Evolutionary conservation across 2,888 invertebrate species (phyloP).

Genomic region (Volucella zonaria): DNA sequence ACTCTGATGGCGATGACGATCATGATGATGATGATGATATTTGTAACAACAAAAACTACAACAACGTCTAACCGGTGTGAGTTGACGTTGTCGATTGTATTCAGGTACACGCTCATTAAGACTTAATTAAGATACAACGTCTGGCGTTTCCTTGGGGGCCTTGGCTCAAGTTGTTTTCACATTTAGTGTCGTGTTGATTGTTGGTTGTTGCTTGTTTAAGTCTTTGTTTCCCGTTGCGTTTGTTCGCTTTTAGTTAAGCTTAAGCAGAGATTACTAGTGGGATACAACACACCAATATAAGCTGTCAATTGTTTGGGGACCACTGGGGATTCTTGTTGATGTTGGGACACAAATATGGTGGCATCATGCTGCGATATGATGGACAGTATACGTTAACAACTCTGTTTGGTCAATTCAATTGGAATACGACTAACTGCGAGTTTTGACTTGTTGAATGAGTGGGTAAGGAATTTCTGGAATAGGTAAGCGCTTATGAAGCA

Average conservation of each 20-base stretch:
- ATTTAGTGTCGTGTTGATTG: constrained; percentile 27
- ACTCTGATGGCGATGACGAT: constrained; percentile 43
- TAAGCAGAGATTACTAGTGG: constrained; percentile 53
- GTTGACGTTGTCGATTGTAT: constrained; percentile 59
- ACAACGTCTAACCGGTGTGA: constrained; percentile 32
- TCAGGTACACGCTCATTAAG: constrained; percentile 68
- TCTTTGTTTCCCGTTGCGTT: constrained; percentile 53
- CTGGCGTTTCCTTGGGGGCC: constrained; percentile 63
- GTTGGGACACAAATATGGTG: constrained; percentile 44
- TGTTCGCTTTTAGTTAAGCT: constrained; percentile 42
- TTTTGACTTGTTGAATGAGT: not conserved
- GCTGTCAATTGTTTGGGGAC: constrained; percentile 62
- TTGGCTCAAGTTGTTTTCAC: constrained; percentile 25
- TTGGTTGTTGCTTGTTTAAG: not conserved
- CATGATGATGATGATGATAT: constrained; percentile 16
- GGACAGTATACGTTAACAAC: constrained; percentile 55
- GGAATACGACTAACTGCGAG: not conserved
- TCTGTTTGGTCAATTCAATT: constrained; percentile 39
- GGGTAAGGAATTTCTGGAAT: no score
- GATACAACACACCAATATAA: constrained; percentile 38
- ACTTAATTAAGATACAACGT: constrained; percentile 72
- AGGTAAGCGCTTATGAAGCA: no score
- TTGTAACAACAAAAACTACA: not conserved
- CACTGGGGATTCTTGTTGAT: constrained; percentile 62
- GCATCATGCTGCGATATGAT: constrained; percentile 64